phyloP scores from a whole-genome alignment of 2,797 vertebrate genomes.

The Cheirogaleus major region DNA sequence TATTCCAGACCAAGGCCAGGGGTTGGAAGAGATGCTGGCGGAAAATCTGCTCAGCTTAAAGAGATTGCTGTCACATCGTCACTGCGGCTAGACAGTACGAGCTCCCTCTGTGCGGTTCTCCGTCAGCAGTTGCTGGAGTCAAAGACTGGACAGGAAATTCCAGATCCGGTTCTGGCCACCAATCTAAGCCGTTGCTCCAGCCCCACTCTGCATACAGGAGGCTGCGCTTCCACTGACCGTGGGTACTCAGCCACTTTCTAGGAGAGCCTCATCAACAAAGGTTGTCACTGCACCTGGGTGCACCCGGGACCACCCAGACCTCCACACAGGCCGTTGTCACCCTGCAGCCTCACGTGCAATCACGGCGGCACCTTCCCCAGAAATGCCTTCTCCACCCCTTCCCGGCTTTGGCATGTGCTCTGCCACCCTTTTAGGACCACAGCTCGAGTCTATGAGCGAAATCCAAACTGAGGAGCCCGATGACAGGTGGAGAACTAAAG shows the following conservation, averaged over 20 bases:
- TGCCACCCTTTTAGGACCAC: background rate
- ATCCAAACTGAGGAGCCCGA: background rate
- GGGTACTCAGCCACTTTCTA: accelerated
- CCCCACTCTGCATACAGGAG: too few species aligned
- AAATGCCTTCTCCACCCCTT: background rate
- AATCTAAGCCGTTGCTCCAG: background rate
- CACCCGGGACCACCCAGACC: too few species aligned
- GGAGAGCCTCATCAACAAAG: accelerated
- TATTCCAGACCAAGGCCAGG: background rate
- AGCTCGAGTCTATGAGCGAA: background rate
- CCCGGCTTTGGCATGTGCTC: accelerated
- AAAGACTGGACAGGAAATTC: background rate
- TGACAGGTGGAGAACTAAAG: background rate
- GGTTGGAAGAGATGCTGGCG: accelerated
- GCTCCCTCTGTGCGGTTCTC: background rate
- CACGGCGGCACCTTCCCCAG: accelerated
- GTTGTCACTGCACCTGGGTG: background rate
- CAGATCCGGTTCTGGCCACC: accelerated
- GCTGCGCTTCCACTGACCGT: background rate
- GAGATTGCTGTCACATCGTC: background rate
- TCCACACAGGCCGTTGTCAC: accelerated
- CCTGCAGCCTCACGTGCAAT: accelerated
- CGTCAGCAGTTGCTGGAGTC: background rate
- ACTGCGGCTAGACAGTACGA: background rate
- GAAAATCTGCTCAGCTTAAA: background rate